phyloP scores from a whole-genome alignment of 2,888 invertebrate species.

The Netelia virgata region DNA sequence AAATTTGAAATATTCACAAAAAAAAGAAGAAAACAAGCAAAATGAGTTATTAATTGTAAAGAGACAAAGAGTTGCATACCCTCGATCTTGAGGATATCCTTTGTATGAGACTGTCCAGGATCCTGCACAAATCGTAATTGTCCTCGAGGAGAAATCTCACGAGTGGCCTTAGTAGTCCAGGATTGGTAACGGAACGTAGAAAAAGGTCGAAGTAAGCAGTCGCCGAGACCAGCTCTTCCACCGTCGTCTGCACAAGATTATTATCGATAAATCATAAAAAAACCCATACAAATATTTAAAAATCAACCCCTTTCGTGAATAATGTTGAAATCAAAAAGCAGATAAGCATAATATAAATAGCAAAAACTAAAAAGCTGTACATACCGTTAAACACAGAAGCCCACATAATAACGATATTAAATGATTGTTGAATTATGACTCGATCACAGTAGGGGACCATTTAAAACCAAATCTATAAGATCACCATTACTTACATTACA shows the following conservation, averaged over 20 bases:
- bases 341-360: conserved; percentile 44
- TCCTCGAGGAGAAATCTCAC: conserved; percentile 93
- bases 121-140: conserved; percentile 93
- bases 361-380: conserved; percentile 47
- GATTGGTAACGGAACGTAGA: conserved; percentile 94
- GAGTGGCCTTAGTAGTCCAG: conserved; percentile 93
- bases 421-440: conserved; percentile 18
- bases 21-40: conserved; percentile 18
- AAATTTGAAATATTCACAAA: neutral
- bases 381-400: conserved; percentile 45
- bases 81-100: conserved; percentile 91
- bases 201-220: conserved; percentile 97
- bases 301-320: neutral
- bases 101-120: conserved; percentile 93
- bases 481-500: neutral
- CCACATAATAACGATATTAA: conserved; percentile 38
- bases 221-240: conserved; percentile 95
- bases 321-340: neutral
- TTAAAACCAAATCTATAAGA: neutral
- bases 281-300: neutral
- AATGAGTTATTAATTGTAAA: neutral
- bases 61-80: conserved; percentile 85
- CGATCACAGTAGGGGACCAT: neutral
- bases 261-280: conserved; percentile 29
- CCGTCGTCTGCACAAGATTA: conserved; percentile 91